Evolutionary conservation across 2,888 invertebrate species (phyloP), one percentile per base, ranked within the genome.

Genomic region (Tridacna crocea): DNA sequence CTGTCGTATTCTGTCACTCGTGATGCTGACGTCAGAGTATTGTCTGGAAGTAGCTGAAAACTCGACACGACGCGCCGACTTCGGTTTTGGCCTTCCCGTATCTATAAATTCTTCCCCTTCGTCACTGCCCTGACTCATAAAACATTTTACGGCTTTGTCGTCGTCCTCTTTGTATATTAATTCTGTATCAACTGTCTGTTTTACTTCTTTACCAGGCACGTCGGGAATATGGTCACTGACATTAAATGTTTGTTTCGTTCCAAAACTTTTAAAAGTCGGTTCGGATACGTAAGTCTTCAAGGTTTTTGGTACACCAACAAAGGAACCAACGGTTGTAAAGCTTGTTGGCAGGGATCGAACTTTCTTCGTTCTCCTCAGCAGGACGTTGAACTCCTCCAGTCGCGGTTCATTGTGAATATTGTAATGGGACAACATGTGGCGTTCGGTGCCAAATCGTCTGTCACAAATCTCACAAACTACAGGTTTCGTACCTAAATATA

Each of bases 401-500:
- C 81, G 55, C 3, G 84, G 76, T 55, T 84, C 84, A 22, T 74
- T 79, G 75, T 84, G 84, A 46, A 70, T 73, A 15, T 70, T 48
- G 46, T 81, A 84, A 48, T 84, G 84, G 6, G 84, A 79, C 46
- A 77, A 22, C 84, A 84, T 81, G n/a, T 84, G 84, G 13, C 65
- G 60, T 13, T 36, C 60, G 2, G 36, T 74, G 24, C 76, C 72
- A 24, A 84, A 84, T n/a, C 84, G 72, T 24, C 75, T 68, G 11
- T 78, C 79, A 55, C 84, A 84, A 36, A 84, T 77, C 24, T 79
- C 61, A 26, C 84, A 84, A 10, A 79, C 74, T 11, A 81, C 77
- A 3, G 84, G 84, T 47, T 84, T 84, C 19, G 58, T 74, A 17
- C 84, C 84, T 84, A 65, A 63, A 78, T 68, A n/a, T 19, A 47